Evolutionary conservation across 2,797 vertebrate genomes (phyloP).

Genomic region (Labeo calbasu): DNA sequence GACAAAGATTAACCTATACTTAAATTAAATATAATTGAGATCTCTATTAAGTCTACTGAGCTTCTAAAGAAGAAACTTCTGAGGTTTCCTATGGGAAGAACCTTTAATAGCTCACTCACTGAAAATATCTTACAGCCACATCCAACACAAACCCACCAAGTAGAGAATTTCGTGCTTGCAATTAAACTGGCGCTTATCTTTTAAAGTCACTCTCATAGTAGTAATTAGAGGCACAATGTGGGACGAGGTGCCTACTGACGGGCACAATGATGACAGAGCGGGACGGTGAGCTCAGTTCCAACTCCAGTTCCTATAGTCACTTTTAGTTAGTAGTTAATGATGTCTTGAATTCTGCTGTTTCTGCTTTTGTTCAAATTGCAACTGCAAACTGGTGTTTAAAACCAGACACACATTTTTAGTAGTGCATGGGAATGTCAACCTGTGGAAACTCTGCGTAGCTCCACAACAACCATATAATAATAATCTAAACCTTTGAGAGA

Average conservation of each 20-base stretch:
- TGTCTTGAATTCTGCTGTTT: constrained; percentile 18
- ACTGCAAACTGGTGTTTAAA: constrained; percentile 16
- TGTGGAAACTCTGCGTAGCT: constrained; percentile 13
- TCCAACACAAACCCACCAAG: constrained; percentile 24
- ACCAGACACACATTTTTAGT: constrained; percentile 14
- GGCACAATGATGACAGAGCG: constrained; percentile 32
- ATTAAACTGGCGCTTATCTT: constrained; percentile 24
- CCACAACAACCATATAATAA: constrained; percentile 19
- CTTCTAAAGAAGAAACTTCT: constrained; percentile 10
- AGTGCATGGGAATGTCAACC: neutral
- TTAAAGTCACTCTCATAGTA: neutral
- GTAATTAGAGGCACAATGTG: constrained; percentile 26
- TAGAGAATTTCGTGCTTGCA: constrained; percentile 2
- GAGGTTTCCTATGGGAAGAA: neutral
- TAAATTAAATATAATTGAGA: constrained; percentile 1
- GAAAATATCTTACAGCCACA: constrained; percentile 20
- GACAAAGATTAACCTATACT: constrained; percentile 3
- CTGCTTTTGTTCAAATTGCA: constrained; percentile 15
- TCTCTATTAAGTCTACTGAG: neutral
- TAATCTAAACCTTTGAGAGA: constrained; percentile 6
- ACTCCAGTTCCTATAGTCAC: neutral
- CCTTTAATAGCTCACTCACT: constrained; percentile 15
- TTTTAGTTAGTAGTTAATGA: constrained; percentile 1
- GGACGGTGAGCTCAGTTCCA: neutral
- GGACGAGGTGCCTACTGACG: constrained; percentile 4